These are phyloP conservation scores for Eupithecia dodoneata DNA, from an alignment of 2,888 invertebrate genomes.

Conservation along the genomic window DNA sequence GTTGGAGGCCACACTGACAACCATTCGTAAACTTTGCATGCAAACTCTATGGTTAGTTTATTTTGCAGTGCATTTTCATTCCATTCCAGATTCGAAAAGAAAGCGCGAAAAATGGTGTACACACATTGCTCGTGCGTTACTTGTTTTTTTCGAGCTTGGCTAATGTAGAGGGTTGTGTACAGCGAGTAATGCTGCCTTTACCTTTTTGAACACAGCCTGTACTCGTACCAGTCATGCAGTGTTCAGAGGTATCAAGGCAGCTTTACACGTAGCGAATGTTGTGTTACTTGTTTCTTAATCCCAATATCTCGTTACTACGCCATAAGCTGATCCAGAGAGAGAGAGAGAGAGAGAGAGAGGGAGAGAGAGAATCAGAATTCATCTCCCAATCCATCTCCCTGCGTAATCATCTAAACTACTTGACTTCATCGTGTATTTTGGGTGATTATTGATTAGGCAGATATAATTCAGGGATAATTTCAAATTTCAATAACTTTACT, in stretches of 20 bases:
- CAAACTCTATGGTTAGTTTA: not conserved
- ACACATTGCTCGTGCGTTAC: not conserved
- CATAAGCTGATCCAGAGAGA: not conserved
- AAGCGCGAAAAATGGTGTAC: not conserved
- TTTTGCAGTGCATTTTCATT: not conserved
- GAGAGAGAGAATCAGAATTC: no score
- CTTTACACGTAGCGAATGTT: not conserved
- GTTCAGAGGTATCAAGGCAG: not conserved
- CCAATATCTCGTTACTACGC: not conserved
- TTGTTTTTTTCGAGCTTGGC: not conserved
- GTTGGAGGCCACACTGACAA: not conserved
- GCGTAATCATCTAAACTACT: no score
- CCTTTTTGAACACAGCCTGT: no score
- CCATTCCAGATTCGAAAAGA: not conserved
- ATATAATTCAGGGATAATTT: not conserved
- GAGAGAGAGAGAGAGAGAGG: not conserved
- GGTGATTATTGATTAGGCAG: not conserved
- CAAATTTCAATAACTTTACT: no score
- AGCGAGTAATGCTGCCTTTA: no score
- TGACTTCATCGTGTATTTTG: not conserved
- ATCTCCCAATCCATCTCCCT: no score
- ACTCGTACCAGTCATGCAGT: not conserved
- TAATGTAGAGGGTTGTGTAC: not conserved
- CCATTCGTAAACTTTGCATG: not conserved
- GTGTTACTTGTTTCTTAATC: not conserved